Evolutionary conservation across 2,888 invertebrate genomes (phyloP).

Genomic region (Diarsia mendica): DNA sequence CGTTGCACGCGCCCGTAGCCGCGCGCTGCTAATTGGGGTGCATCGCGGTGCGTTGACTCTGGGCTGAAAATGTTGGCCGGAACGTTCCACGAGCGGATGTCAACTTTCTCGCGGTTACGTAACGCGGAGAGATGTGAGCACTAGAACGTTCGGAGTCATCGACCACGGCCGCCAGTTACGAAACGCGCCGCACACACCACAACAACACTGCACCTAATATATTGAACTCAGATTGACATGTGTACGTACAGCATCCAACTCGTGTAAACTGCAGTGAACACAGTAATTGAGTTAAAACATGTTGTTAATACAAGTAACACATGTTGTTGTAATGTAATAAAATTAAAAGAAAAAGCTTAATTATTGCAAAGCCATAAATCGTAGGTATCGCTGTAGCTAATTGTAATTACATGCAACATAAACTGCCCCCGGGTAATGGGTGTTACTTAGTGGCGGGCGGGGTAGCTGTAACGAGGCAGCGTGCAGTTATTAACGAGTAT

Average conservation of each 20-base stretch:
- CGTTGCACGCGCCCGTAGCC: neutral
- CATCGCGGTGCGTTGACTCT: conserved; percentile 75
- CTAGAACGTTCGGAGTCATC: conserved; percentile 90
- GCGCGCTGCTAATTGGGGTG: conserved; percentile 68
- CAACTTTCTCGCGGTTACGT: conserved; percentile 89
- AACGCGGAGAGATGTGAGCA: conserved; percentile 85
- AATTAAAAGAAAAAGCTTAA: conserved; percentile 27
- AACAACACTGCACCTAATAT: conserved; percentile 74
- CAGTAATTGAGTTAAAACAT: neutral
- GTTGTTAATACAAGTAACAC: conserved; percentile 21
- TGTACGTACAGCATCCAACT: conserved; percentile 8
- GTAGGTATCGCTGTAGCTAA: conserved; percentile 31
- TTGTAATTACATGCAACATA: conserved; percentile 43
- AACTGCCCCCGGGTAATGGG: conserved; percentile 24
- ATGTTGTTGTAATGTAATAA: conserved; percentile 6
- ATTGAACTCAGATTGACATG: conserved; percentile 43
- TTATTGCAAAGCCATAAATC: conserved; percentile 28
- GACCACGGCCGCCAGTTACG: conserved; percentile 88
- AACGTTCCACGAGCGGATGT: conserved; percentile 81
- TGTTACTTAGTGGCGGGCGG: conserved; percentile 22
- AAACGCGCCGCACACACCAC: conserved; percentile 78
- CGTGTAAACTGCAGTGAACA: conserved; percentile 13
- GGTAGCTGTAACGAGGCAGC: conserved; percentile 20
- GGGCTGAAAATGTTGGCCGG: conserved; percentile 74
- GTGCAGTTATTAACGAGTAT: conserved; percentile 19